Evolutionary conservation across 37 sponge, comb jelly and placozoan species (phyloP).

Genomic region (Dysidea cf. avara): DNA sequence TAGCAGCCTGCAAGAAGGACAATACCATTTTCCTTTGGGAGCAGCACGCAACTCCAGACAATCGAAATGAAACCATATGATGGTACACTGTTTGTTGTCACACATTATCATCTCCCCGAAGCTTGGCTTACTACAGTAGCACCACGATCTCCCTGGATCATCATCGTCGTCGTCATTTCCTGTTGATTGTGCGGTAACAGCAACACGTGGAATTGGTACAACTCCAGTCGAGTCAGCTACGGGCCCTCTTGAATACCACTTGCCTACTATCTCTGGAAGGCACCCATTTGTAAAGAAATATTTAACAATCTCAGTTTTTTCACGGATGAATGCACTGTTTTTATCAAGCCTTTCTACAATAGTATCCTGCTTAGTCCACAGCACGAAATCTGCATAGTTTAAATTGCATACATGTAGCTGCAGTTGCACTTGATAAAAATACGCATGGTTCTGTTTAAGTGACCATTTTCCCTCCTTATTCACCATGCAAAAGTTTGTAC

Average conservation of each 20-base stretch:
- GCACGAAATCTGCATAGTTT: background rate
- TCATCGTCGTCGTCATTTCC: constrained; percentile 9
- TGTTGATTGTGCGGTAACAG: background rate
- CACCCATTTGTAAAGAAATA: background rate
- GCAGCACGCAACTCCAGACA: constrained; percentile 8
- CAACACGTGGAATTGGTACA: constrained; percentile 2
- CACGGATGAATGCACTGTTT: background rate
- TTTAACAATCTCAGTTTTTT: background rate
- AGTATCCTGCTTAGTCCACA: background rate
- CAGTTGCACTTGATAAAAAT: constrained; percentile 4
- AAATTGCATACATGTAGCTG: constrained; percentile 2
- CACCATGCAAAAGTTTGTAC: constrained; percentile 13
- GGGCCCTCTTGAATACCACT: constrained; percentile 13
- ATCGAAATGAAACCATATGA: constrained; percentile 37
- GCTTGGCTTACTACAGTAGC: constrained; percentile 30
- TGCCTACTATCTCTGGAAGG: constrained; percentile 14
- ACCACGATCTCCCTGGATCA: constrained; percentile 17
- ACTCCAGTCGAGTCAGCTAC: constrained; percentile 7
- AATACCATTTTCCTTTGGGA: constrained; percentile 38
- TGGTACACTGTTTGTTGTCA: constrained; percentile 28
- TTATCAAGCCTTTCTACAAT: background rate
- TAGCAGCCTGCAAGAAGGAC: constrained; percentile 23
- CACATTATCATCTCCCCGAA: constrained; percentile 29
- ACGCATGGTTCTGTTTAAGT: background rate
- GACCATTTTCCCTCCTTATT: background rate